Base-by-base conservation (phyloP, 1,140 invertebrate genomes). In the Drosophila kohkoa region DNA sequence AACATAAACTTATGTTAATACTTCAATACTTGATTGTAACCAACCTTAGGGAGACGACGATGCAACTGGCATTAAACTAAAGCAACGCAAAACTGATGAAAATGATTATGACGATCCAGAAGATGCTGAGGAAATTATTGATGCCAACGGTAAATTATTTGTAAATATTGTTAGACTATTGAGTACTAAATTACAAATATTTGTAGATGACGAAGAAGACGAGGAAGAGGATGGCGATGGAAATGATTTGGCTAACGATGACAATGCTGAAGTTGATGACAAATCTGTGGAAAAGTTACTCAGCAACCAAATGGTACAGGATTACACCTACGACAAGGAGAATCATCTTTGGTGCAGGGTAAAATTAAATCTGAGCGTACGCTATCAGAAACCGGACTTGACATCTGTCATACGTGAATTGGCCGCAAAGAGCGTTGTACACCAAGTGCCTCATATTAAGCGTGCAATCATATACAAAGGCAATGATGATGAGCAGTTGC, bases 21-120 rank as follows among this genome's bases (percentile, higher is more conserved):
- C 5, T 28, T 11, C 3, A 2, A 10, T 13, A 1, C 5, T 13
- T n/a, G 7, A 54, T 15, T 35, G 13, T 41, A 16, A 41, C 6
- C 13, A 15, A 48, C 15, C n/a, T 20, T 32, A 93, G 65, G 93
- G 94, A 35, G 94, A 95, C 57, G 94, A 95, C 66, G 94, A 94
- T 45, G 94, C 94, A 0, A 95, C 95, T 13, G 93, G 93, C 25
- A 92, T 93, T 5, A 95, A 94, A 82, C 93, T 93, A 1, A 94
- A 93, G 74, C 93, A 92, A 46, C 94, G 95, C 73, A 95, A 95
- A 69, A 93, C 94, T 43, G 94, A 95, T 74, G 94, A 95, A 60
- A 95, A 95, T 46, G 97, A 97, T 45, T 96, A 97, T 83, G 96
- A 98, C 77, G 97, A 98, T 87, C 95, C 95, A 1, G 96, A 96